Evolutionary conservation across 2,888 invertebrate genomes (phyloP).

Genomic region (Vannuccia rotundouncinata): DNA sequence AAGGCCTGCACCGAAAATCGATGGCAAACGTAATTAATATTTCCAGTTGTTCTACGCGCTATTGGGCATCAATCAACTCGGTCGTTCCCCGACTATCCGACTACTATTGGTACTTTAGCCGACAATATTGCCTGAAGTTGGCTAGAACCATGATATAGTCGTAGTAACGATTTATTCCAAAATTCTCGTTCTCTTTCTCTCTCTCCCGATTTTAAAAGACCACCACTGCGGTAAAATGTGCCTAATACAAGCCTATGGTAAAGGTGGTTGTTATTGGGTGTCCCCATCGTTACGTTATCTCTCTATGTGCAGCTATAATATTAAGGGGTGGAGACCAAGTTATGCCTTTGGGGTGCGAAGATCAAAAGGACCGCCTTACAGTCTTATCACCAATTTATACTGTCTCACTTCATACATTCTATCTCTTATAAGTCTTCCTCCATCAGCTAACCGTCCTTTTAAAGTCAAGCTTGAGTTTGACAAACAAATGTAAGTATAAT

Average conservation of each 20-base stretch:
- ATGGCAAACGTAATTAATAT: not conserved
- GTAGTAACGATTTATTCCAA: not conserved
- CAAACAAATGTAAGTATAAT: no score
- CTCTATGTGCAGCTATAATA: not conserved
- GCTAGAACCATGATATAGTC: not conserved
- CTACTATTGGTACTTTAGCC: not conserved
- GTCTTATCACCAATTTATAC: not conserved
- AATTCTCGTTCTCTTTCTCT: not conserved
- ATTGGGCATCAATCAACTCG: not conserved
- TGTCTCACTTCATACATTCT: no score
- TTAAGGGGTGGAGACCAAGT: not conserved
- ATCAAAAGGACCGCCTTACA: not conserved
- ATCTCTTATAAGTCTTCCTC: no score
- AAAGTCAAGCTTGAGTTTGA: no score
- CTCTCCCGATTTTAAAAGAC: not conserved
- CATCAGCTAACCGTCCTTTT: no score
- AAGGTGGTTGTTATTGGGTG: not conserved
- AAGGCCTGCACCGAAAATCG: not conserved
- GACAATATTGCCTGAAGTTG: not conserved
- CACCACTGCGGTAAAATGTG: not conserved
- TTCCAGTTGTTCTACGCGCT: not conserved
- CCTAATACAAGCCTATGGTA: not conserved
- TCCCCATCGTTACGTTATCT: not conserved
- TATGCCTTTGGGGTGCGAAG: not conserved
- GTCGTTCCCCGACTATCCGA: not conserved